A percentile compares a stretch with the other conserved stretches of the same genome.
Conservation (phyloP, 1,140 invertebrate species). For the Scaptomyza pallida region DNA sequence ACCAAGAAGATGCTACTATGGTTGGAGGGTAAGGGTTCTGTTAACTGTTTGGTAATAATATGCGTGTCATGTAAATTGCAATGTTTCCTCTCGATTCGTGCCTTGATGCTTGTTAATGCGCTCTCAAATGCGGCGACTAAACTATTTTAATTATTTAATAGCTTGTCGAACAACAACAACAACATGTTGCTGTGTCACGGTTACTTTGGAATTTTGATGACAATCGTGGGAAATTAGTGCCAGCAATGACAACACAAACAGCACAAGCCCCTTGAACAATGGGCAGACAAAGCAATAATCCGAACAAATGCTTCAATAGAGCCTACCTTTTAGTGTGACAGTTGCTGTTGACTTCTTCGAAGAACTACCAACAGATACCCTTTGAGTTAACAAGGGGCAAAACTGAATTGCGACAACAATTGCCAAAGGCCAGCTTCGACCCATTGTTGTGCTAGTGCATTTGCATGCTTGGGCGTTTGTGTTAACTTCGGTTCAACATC, state of each 20-base stretch:
- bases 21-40: background rate
- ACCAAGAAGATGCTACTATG: background rate
- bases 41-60: conserved; percentile 45
- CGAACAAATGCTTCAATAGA: conserved; percentile 9
- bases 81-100: background rate
- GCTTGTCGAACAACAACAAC: no score
- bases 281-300: conserved; percentile 7
- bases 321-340: background rate
- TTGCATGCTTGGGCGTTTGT: conserved; percentile 20
- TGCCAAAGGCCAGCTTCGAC: background rate
- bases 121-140: conserved; percentile 24
- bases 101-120: conserved; percentile 1
- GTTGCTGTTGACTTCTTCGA: background rate
- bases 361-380: no score
- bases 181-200: background rate
- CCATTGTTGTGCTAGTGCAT: background rate
- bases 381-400: background rate
- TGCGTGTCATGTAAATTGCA: conserved; percentile 55
- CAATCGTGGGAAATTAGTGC: conserved; percentile 62
- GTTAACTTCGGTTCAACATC: conserved; percentile 54
- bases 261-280: conserved; percentile 9
- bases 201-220: conserved; percentile 40
- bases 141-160: conserved; percentile 44
- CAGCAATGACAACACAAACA: conserved; percentile 12
- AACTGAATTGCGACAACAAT: background rate